phyloP scores from a whole-genome alignment of 2,888 invertebrate genomes.

The Melangyna quadrimaculata region DNA sequence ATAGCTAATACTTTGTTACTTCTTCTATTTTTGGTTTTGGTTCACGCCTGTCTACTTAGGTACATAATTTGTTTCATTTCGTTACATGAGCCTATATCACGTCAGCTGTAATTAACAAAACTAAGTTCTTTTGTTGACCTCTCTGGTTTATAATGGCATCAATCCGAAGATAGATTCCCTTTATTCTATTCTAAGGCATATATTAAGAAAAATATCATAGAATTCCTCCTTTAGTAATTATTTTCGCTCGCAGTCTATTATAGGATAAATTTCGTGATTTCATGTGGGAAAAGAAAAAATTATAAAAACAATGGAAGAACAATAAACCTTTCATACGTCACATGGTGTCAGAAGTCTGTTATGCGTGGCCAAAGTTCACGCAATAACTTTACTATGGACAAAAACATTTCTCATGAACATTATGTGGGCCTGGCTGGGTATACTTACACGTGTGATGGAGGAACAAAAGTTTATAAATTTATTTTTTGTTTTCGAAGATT shows the following conservation, averaged over 20 bases:
- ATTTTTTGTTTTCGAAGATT: slow-evolving; percentile 1
- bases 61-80: not conserved
- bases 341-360: slow-evolving; percentile 52
- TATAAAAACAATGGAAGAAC: slow-evolving; percentile 29
- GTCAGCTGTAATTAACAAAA: slow-evolving; percentile 5
- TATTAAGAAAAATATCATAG: not conserved
- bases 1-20: not conserved
- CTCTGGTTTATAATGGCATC: not conserved
- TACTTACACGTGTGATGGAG: not conserved
- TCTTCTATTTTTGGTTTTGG: not conserved
- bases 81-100: not conserved
- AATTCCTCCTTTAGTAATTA: not conserved
- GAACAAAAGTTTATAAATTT: slow-evolving; percentile 37
- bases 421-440: not conserved
- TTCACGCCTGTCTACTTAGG: no score
- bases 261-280: slow-evolving; percentile 28
- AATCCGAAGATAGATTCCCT: not conserved
- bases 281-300: not conserved
- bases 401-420: not conserved
- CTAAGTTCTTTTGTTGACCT: slow-evolving; percentile 14
- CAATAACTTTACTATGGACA: slow-evolving; percentile 24
- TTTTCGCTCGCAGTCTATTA: not conserved
- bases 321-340: slow-evolving; percentile 43
- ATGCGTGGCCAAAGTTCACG: slow-evolving; percentile 49
- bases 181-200: not conserved